Conservation (phyloP, 37 sponge, comb jelly and placozoan species). For the Ephydatia muelleri region DNA sequence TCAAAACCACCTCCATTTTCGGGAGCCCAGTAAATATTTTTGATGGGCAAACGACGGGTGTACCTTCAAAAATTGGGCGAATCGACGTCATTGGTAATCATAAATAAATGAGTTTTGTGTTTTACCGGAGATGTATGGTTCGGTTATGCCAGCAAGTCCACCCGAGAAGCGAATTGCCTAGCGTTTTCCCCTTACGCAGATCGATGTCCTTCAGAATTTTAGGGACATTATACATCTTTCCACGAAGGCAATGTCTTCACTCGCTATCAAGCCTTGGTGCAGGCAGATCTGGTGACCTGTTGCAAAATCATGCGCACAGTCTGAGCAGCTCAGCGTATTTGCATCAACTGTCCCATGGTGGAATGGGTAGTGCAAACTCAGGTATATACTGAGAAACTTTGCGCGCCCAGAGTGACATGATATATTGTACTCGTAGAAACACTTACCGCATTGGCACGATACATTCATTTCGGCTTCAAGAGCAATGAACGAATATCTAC, state of each 20-base stretch:
- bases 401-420: no score
- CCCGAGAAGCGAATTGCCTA: neutral
- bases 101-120: neutral
- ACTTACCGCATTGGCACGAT: slow-evolving; percentile 47
- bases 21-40: slow-evolving; percentile 11
- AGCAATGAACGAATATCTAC: slow-evolving; percentile 83
- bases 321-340: neutral
- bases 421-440: neutral
- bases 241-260: neutral
- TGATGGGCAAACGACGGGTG: slow-evolving; percentile 14
- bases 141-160: neutral
- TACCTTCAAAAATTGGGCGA: neutral
- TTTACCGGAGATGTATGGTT: neutral
- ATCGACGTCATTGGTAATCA: neutral
- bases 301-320: neutral
- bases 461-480: slow-evolving; percentile 70
- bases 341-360: neutral
- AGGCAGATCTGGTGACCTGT: neutral
- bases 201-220: neutral
- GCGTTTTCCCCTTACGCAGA: neutral
- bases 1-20: slow-evolving; percentile 10
- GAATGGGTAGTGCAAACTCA: neutral
- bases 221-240: neutral
- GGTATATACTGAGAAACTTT: neutral
- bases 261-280: neutral